Evolutionary conservation across 1,140 invertebrate genomes (phyloP).

Genomic region (Zaprionus gabonicus): DNA sequence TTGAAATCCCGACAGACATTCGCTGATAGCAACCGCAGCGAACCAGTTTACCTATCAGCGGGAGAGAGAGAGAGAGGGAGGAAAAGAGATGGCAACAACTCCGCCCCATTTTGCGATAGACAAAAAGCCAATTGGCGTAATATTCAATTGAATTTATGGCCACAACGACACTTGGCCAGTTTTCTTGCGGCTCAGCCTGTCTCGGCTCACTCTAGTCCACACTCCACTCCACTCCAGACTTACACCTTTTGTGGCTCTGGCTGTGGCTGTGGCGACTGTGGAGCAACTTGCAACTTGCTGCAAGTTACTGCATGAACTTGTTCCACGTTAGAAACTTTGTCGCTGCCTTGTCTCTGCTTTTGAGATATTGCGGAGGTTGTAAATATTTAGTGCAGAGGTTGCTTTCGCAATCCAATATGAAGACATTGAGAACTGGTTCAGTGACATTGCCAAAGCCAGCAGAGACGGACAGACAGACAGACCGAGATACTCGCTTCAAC

Average conservation of each 20-base stretch:
- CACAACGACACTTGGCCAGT: conserved; percentile 78
- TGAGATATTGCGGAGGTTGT: conserved; percentile 83
- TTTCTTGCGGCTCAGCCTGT: conserved; percentile 24
- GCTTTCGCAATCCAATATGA: conserved; percentile 58
- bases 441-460: conserved; percentile 69
- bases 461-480: conserved; percentile 26
- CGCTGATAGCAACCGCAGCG: conserved; percentile 19
- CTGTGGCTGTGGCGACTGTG: conserved; percentile 8
- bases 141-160: conserved; percentile 84
- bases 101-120: conserved; percentile 73
- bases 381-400: conserved; percentile 83
- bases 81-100: conserved; percentile 34
- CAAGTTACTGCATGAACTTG: conserved; percentile 76
- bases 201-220: conserved; percentile 4
- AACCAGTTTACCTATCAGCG: conserved; percentile 34
- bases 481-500: conserved; percentile 10
- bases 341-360: conserved; percentile 60
- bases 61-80: conserved; percentile 21
- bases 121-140: conserved; percentile 84
- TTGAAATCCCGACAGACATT: conserved; percentile 17
- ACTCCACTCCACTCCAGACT: conserved; percentile 27
- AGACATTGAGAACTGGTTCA: conserved; percentile 83
- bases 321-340: conserved; percentile 73
- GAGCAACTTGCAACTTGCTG: conserved; percentile 37
- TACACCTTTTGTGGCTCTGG: conserved; percentile 57